These are phyloP conservation scores for Eriocheir sinensis DNA, from an alignment of 1,140 invertebrate species.

Conservation along the genomic window DNA sequence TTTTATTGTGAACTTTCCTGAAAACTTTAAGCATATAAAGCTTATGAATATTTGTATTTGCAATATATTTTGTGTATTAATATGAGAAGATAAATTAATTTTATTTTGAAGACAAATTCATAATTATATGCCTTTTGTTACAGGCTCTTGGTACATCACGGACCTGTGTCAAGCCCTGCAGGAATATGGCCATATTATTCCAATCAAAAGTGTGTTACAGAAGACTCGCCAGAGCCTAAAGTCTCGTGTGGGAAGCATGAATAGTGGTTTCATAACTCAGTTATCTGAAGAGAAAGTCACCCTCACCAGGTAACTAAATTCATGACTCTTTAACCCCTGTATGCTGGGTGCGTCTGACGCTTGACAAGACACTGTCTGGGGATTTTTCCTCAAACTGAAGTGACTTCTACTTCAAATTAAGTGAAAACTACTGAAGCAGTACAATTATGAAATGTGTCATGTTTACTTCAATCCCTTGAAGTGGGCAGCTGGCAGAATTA, in stretches of 20 bases:
- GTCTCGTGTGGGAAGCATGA: constrained; percentile 60
- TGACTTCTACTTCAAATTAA: neutral
- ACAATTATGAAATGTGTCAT: neutral
- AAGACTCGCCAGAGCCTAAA: constrained; percentile 54
- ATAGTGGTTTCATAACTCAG: constrained; percentile 56
- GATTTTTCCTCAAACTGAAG: neutral
- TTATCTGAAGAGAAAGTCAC: constrained; percentile 69
- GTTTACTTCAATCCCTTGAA: neutral
- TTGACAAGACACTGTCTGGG: neutral
- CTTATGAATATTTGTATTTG: too few relatives aligned
- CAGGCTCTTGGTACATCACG: constrained; percentile 71
- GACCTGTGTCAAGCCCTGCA: constrained; percentile 67
- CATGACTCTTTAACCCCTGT: neutral
- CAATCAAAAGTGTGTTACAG: constrained; percentile 65
- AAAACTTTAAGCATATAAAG: too few relatives aligned
- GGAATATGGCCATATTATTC: constrained; percentile 47
- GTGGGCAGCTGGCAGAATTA: too few relatives aligned
- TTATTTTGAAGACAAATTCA: neutral
- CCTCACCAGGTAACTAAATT: constrained; percentile 55
- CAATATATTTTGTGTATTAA: too few relatives aligned
- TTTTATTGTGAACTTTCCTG: too few relatives aligned
- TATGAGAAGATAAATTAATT: too few relatives aligned
- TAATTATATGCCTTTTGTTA: neutral
- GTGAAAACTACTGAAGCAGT: neutral
- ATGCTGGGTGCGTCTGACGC: neutral